Percentiles rank a stretch among this genome's conserved stretches.
Evolutionary conservation across 2,888 invertebrate species (phyloP).

Genomic region (Cephus runcator): DNA sequence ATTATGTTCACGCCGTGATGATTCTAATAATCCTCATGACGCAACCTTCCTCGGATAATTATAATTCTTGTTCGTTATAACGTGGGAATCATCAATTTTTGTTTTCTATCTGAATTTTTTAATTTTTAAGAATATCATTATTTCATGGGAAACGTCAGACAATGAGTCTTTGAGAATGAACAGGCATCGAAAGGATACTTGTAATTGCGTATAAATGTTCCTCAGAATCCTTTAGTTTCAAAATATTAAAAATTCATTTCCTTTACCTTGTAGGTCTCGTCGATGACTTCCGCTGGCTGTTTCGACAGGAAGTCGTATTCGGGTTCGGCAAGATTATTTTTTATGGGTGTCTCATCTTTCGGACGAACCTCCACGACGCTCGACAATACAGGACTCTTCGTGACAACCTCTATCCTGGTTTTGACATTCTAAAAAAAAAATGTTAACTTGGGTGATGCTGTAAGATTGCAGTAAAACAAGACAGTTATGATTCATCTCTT

Average conservation of each 20-base stretch:
- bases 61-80: neutral
- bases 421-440: constrained; percentile 29
- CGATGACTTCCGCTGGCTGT: constrained; percentile 85
- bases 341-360: constrained; percentile 63
- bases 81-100: neutral
- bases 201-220: neutral
- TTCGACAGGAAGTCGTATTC: constrained; percentile 88
- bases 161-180: neutral
- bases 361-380: constrained; percentile 70
- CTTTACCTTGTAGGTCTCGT: constrained; percentile 83
- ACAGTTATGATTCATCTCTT: neutral
- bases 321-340: constrained; percentile 82
- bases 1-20: neutral
- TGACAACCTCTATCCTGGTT: constrained; percentile 39
- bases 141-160: neutral
- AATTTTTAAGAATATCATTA: neutral
- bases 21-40: neutral
- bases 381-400: constrained; percentile 64
- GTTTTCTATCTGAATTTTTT: neutral
- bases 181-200: neutral
- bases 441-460: neutral
- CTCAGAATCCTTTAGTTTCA: neutral
- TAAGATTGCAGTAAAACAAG: neutral
- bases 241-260: constrained; percentile 22
- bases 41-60: neutral